Evolutionary conservation across 37 sponge, comb jelly and placozoan genomes (phyloP).

Genomic region (Cladorhizidae sp.): DNA sequence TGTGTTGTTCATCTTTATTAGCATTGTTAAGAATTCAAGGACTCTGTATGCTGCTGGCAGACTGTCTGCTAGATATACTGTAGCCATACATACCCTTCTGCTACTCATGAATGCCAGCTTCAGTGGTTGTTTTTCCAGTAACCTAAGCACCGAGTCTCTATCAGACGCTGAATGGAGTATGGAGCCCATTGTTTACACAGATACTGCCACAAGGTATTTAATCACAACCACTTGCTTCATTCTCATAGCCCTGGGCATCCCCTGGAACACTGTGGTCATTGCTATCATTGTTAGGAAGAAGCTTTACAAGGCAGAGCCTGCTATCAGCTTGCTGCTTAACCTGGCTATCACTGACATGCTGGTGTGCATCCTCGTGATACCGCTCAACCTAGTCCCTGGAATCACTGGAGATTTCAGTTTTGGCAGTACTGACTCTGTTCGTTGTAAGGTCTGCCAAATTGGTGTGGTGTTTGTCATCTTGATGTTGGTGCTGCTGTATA

Average conservation of each 20-base stretch:
- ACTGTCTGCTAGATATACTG: no score
- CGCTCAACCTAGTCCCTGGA: not conserved
- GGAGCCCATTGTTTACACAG: not conserved
- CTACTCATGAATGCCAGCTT: not conserved
- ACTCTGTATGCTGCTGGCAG: no score
- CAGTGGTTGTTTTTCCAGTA: not conserved
- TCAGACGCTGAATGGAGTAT: not conserved
- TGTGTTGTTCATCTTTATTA: no score
- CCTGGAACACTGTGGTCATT: not conserved
- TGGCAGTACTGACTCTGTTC: not conserved
- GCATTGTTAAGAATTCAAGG: no score
- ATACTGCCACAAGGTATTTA: not conserved
- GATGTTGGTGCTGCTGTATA: not conserved
- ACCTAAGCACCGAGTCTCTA: not conserved
- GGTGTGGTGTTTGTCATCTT: not conserved
- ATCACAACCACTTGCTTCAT: not conserved
- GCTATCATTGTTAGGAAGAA: not conserved
- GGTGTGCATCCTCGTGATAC: not conserved
- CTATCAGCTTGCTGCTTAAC: not conserved
- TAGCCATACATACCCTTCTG: no score
- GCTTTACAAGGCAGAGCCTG: not conserved
- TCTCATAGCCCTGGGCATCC: not conserved
- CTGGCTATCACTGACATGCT: not conserved
- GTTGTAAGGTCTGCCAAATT: not conserved
- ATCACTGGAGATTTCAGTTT: constrained; percentile 2